Evolutionary conservation across 1,140 invertebrate genomes (phyloP), one percentile per base, ranked within the genome.

Genomic region (Battus philenor): DNA sequence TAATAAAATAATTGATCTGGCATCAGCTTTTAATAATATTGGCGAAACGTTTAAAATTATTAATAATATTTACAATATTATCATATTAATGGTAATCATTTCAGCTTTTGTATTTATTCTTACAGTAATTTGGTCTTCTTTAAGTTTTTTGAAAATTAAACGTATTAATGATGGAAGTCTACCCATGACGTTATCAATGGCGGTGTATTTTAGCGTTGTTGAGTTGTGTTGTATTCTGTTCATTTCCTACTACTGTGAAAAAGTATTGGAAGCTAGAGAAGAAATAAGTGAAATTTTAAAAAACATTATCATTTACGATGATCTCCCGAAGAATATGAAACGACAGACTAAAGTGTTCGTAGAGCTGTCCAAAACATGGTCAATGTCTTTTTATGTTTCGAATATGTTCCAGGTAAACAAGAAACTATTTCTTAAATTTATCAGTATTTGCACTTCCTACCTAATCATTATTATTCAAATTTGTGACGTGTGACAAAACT

Each of bases 401-500:
- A 51, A 67, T 13, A 69, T 76, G 65, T 64, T 68, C 31, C 48
- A 56, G 5, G 54, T 76, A 4, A 55, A 76, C 32, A 55, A 69
- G 13, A 59, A 63, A 6, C 22, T 76, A n/a, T 54, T 72, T 43
- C 30, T 71, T 6, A 71, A 69, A 20, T 74, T 71, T 50, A 50
- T 76, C 11, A 67, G 63, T 47, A 54, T 73, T 7, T 36, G 58
- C 11, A 66, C 69, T 5, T 68, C 64, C 0, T 71, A 68, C 16
- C 55, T 73, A 20, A 68, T 76, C 27, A 47, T 76, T 20, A 53
- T 64, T 30, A 58, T 68, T 15, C 70, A 70, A 58, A 36, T 68
- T 5, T 5, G 10, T 34, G 6, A 20, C n/a, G n/a, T n/a, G n/a
- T n/a, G n/a, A n/a, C n/a, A n/a, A n/a, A n/a, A n/a, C n/a, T n/a